Conservation (phyloP, 2,888 invertebrate species). For the Coenonympha arcania region DNA sequence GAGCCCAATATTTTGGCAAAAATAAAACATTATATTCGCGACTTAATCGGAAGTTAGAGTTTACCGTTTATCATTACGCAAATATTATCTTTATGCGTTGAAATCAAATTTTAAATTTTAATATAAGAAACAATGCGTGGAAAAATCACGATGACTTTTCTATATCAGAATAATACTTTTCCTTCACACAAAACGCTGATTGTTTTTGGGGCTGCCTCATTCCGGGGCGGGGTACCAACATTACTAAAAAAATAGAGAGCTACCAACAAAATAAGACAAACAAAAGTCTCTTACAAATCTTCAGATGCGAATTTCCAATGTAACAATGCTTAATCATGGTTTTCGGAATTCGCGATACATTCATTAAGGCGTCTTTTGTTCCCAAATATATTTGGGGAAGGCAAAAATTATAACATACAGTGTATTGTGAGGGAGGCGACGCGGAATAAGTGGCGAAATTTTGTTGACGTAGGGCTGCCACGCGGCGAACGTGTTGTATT, state of each 20-base stretch:
- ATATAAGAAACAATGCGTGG: neutral
- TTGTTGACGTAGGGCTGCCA: conserved; percentile 45
- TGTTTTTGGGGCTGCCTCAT: conserved; percentile 6
- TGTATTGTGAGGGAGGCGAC: conserved; percentile 57
- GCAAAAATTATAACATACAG: conserved; percentile 74
- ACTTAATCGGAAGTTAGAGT: too few species aligned
- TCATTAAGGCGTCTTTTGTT: conserved; percentile 70
- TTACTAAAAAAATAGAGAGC: conserved; percentile 15
- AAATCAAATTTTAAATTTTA: too few species aligned
- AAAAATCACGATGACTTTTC: neutral
- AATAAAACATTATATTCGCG: neutral
- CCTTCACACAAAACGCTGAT: conserved; percentile 1
- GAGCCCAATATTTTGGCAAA: neutral
- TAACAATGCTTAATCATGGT: conserved; percentile 71
- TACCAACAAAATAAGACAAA: conserved; percentile 22
- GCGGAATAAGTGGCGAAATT: conserved; percentile 59
- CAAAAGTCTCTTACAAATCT: conserved; percentile 26
- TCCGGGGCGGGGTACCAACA: conserved; percentile 2
- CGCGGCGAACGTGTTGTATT: neutral
- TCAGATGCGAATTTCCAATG: conserved; percentile 32
- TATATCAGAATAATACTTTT: neutral
- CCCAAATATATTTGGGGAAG: conserved; percentile 64
- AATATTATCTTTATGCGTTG: too few species aligned
- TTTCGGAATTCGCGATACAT: conserved; percentile 68
- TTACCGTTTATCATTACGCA: too few species aligned